Base-by-base conservation (phyloP, 2,113 vertebrate species). In the Clarias gariepinus region DNA sequence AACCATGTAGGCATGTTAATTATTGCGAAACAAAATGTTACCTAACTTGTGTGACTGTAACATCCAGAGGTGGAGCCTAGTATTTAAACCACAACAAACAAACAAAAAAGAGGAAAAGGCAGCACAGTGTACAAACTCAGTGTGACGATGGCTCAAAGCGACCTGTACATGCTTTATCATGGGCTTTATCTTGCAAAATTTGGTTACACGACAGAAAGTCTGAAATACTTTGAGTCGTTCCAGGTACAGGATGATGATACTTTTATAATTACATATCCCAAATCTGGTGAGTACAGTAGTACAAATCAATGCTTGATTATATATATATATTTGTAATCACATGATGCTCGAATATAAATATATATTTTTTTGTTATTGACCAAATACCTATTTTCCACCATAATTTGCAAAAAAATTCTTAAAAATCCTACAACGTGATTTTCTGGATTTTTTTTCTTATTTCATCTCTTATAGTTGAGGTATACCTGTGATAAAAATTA, bases 191-290 rank as follows among this genome's bases (percentile, higher is more conserved):
- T 64, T 25, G 10, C 63, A 64, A n/a, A 66, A 28, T 12, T 28
- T 4, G 63, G 8, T 28, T 66, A 66, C 63, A 28, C 16, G 19
- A 6, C 0, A 23, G 91, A 94, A 47, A 95, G 93, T 81, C 63
- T 95, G 89, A 90, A 89, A 21, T 94, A 90, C 9, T 93, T 94
- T 8, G 60, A 92, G 1, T 87, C 92, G 1, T 93, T 94, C 85
- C 18, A 81, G n/a, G 90, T 93, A 64, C 68, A 93, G 25, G 92
- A 95, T 79, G 92, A 92, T 0, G 94, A 95, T 60, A 90, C 95
- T 57, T 94, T 95, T 87, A 89, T 73, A 64, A 90, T 94, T 53
- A 95, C 94, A 3, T 95, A 94, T 88, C 95, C 94, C 57, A 95
- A 95, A 83, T 94, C 93, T 92, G 93, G 93, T 93, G 91, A 3